These are phyloP conservation scores for human DNA, from an alignment of 2,113 vertebrate genomes.

Conservation along the genomic window DNA sequence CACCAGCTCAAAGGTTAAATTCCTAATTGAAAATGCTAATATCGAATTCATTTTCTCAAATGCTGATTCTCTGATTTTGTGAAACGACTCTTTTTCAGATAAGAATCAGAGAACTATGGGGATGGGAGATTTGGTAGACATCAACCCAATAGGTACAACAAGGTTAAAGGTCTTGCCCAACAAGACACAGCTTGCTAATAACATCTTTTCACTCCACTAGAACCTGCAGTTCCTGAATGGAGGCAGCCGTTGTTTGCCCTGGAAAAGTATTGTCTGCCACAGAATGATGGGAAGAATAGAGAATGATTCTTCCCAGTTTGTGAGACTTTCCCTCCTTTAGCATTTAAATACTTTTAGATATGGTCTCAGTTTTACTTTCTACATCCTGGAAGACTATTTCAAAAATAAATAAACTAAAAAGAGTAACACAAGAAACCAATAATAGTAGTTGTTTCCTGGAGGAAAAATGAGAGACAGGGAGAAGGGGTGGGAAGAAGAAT, in stretches of 20 bases:
- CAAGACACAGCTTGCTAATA: not conserved
- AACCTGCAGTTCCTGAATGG: not conserved
- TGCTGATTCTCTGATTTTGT: slow-evolving; percentile 82
- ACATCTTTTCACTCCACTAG: not conserved
- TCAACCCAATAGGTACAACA: not conserved
- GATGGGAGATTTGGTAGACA: not conserved
- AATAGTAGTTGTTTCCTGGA: not conserved
- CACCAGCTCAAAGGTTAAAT: slow-evolving; percentile 83
- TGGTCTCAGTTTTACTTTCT: not conserved
- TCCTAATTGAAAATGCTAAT: slow-evolving; percentile 87
- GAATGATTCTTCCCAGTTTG: not conserved
- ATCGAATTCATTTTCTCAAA: slow-evolving; percentile 84
- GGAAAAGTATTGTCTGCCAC: not conserved
- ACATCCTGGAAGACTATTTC: not conserved
- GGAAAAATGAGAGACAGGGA: not conserved
- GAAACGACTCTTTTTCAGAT: slow-evolving; percentile 67
- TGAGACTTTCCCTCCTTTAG: not conserved
- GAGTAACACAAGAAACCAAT: not conserved
- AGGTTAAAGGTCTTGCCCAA: not conserved
- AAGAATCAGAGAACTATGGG: slow-evolving; percentile 33
- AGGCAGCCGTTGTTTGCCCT: not conserved
- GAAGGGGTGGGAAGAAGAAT: not conserved
- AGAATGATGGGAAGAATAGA: not conserved
- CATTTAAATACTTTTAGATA: not conserved
- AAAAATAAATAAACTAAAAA: not conserved